These are phyloP conservation scores for Triops longicaudatus DNA, from an alignment of 1,140 invertebrate species.

Conservation along the genomic window DNA sequence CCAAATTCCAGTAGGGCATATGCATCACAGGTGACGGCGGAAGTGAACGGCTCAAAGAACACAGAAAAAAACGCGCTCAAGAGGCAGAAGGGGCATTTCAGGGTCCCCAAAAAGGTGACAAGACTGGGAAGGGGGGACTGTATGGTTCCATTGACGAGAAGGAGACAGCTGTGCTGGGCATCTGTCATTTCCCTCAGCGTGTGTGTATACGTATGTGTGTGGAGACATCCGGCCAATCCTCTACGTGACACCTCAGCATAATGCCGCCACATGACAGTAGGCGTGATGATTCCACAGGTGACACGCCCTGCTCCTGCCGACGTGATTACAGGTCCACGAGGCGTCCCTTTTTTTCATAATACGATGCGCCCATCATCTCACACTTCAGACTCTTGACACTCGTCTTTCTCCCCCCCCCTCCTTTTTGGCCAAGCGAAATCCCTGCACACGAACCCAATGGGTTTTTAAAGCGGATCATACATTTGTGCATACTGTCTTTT, in stretches of 20 bases:
- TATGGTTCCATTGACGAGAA: background rate
- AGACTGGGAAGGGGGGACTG: background rate
- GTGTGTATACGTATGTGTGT: slow-evolving; percentile 2
- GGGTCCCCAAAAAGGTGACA: background rate
- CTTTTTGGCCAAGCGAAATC: background rate
- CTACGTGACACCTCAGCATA: slow-evolving; percentile 6
- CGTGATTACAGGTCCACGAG: slow-evolving; percentile 14
- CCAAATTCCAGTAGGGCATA: background rate
- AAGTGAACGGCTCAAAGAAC: background rate
- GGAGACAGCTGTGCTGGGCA: background rate
- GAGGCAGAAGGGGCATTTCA: background rate
- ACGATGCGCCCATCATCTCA: slow-evolving; percentile 6
- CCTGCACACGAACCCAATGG: background rate
- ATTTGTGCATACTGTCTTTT: background rate
- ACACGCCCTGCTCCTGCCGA: slow-evolving; percentile 4
- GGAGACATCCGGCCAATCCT: slow-evolving; percentile 10
- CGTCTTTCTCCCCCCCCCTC: no score
- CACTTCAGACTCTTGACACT: background rate
- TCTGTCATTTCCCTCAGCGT: slow-evolving; percentile 11
- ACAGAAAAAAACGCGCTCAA: background rate
- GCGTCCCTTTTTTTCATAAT: background rate
- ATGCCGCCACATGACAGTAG: slow-evolving; percentile 8
- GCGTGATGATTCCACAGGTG: slow-evolving; percentile 8
- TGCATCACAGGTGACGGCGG: slow-evolving; percentile 13
- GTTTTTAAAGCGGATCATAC: background rate